Evolutionary conservation across 2,113 vertebrate genomes (phyloP).

Genomic region (Spea bombifrons): DNA sequence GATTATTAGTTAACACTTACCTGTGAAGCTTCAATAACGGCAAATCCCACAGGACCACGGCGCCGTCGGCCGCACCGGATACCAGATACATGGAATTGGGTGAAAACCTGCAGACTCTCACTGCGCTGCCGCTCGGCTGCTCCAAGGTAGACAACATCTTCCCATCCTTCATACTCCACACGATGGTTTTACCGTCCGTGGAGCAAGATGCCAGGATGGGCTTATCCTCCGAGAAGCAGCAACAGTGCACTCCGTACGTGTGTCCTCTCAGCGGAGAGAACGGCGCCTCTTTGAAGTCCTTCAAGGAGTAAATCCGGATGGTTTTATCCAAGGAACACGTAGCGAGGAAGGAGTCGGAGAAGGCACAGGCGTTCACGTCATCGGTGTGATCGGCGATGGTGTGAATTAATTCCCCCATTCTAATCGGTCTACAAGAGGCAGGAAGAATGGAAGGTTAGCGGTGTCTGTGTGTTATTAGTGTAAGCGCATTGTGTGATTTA

Average conservation of each 20-base stretch:
- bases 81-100: conserved; percentile 66
- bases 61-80: conserved; percentile 84
- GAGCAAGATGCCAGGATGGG: conserved; percentile 84
- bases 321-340: conserved; percentile 93
- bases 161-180: conserved; percentile 75
- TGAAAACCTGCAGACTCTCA: conserved; percentile 82
- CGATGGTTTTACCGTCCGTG: conserved; percentile 79
- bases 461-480: background rate
- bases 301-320: conserved; percentile 73
- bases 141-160: conserved; percentile 71
- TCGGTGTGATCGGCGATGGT: conserved; percentile 81
- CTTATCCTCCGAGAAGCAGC: conserved; percentile 86
- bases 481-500: no score
- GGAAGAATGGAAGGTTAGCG: background rate
- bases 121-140: conserved; percentile 80
- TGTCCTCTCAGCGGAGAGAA: conserved; percentile 85
- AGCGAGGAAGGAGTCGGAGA: conserved; percentile 78
- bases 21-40: conserved; percentile 66
- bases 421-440: conserved; percentile 42
- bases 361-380: conserved; percentile 87
- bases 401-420: conserved; percentile 81
- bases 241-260: conserved; percentile 87
- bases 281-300: conserved; percentile 73
- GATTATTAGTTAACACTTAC: conserved; percentile 56
- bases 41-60: conserved; percentile 80